These are phyloP conservation scores for Epistrophe eligans DNA, from an alignment of 2,888 invertebrate species.

Conservation along the genomic window DNA sequence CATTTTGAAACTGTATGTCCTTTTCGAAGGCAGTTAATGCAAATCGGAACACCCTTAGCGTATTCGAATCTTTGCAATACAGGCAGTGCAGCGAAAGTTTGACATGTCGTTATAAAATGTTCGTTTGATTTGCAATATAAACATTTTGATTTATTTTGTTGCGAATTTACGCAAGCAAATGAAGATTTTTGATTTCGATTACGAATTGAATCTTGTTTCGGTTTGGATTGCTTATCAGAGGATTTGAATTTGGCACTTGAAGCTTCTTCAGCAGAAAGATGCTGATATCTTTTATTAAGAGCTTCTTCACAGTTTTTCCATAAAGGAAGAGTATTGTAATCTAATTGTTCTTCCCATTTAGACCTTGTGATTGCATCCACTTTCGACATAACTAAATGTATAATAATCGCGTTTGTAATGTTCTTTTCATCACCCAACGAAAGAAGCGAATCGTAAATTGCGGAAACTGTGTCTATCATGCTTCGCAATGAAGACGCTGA, in stretches of 20 bases:
- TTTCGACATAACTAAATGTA: too few species aligned
- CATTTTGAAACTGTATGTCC: too few species aligned
- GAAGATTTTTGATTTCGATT: slow-evolving; percentile 12
- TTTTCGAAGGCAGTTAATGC: slow-evolving; percentile 6
- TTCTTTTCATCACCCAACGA: background rate
- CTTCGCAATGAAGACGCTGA: background rate
- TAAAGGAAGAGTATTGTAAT: background rate
- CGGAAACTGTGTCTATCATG: background rate
- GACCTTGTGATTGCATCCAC: too few species aligned
- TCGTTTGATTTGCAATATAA: slow-evolving; percentile 10
- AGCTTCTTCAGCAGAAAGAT: background rate
- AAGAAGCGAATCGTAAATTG: background rate
- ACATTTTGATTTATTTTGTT: slow-evolving; percentile 17
- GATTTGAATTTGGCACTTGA: background rate
- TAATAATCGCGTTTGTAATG: background rate
- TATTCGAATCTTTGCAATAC: slow-evolving; percentile 17
- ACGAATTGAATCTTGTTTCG: background rate
- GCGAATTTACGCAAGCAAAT: background rate
- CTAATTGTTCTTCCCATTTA: too few species aligned
- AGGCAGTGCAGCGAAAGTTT: slow-evolving; percentile 12
- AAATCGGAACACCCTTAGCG: slow-evolving; percentile 12
- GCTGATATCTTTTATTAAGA: background rate
- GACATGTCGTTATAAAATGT: slow-evolving; percentile 22
- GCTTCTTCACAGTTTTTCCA: background rate
- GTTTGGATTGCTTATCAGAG: slow-evolving; percentile 5